Conservation (phyloP, 2,797 vertebrate genomes). For the Malacoraja senta region DNA sequence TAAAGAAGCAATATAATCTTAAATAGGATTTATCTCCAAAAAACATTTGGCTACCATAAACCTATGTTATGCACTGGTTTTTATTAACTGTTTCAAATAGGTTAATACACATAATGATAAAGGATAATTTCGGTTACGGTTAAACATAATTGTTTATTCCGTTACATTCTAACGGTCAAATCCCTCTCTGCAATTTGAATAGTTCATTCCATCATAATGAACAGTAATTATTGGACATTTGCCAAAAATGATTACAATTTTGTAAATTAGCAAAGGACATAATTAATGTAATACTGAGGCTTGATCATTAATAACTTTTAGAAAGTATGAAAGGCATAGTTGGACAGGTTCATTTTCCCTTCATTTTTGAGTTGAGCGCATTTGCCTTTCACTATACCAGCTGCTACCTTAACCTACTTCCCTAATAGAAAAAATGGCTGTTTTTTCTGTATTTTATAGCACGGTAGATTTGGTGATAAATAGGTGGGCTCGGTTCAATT, state of each 20-base stretch:
- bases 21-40: neutral
- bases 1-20: neutral
- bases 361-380: neutral
- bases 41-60: neutral
- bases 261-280: neutral
- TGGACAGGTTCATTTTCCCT: neutral
- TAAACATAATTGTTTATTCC: neutral
- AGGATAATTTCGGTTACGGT: neutral
- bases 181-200: slow-evolving; percentile 34
- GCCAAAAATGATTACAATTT: neutral
- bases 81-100: neutral
- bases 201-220: slow-evolving; percentile 9
- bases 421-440: neutral
- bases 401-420: neutral
- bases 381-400: neutral
- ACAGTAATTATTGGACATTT: neutral
- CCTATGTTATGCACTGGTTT: neutral
- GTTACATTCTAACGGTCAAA: neutral
- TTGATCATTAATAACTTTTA: neutral
- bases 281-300: neutral
- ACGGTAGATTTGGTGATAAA: neutral
- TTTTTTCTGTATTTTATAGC: neutral
- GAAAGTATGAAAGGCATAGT: neutral
- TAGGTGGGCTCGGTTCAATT: neutral
- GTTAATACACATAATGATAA: neutral